Evolutionary conservation across 2,888 invertebrate species (phyloP).

Genomic region (Pristionchus arcanus): DNA sequence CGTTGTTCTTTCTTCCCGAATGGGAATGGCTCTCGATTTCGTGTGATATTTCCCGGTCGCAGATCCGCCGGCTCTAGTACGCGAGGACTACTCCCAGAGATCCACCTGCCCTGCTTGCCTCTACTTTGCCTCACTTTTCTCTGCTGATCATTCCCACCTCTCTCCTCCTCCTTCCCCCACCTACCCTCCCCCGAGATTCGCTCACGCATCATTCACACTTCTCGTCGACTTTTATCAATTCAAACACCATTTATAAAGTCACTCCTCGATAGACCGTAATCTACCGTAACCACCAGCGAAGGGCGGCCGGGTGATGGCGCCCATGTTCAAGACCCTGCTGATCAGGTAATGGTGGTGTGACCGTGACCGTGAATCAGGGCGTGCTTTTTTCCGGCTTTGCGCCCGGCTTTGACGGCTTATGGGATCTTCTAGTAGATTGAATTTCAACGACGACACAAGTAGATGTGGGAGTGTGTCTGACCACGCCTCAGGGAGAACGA

Average conservation of each 20-base stretch:
- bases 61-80: too few species aligned
- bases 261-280: background rate
- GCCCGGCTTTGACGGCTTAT: background rate
- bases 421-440: background rate
- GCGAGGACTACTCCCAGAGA: background rate
- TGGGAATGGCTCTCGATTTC: background rate
- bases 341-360: background rate
- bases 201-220: background rate
- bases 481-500: slow-evolving; percentile 8
- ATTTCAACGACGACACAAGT: background rate
- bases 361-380: background rate
- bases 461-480: background rate
- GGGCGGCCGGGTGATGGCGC: background rate
- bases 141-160: background rate
- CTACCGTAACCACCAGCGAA: background rate
- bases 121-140: background rate
- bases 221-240: background rate
- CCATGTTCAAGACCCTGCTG: slow-evolving; percentile 25
- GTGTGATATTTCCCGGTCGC: background rate
- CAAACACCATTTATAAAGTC: too few species aligned
- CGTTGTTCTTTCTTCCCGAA: too few species aligned
- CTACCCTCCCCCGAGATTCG: background rate
- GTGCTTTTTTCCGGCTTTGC: background rate
- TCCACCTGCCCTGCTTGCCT: background rate
- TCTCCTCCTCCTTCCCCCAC: background rate